A percentile compares a stretch with the other conserved stretches of the same genome.
These are phyloP conservation scores for Cantharis rustica DNA, from an alignment of 2,888 invertebrate genomes.

Conservation along the genomic window DNA sequence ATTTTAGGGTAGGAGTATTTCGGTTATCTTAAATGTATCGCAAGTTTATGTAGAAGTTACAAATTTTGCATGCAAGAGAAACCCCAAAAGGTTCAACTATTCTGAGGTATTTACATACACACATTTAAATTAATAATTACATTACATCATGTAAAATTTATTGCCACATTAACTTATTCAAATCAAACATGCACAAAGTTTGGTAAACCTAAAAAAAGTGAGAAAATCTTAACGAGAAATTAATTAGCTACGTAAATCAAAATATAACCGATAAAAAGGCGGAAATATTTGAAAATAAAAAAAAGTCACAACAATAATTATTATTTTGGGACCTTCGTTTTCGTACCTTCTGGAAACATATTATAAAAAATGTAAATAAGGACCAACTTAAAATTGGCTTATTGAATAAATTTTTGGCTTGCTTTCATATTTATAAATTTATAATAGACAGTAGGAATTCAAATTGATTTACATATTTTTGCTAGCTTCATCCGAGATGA, in stretches of 20 bases:
- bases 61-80: slow-evolving; percentile 9
- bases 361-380: neutral
- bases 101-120: neutral
- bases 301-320: neutral
- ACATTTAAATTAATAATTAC: slow-evolving; percentile 11
- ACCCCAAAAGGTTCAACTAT: neutral
- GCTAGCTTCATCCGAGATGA: neutral
- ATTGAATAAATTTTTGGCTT: neutral
- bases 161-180: neutral
- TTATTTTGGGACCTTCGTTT: neutral
- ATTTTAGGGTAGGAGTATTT: neutral
- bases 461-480: neutral
- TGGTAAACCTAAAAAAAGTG: neutral
- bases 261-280: neutral
- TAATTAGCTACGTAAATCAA: neutral
- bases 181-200: neutral
- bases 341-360: neutral
- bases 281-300: neutral
- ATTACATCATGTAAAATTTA: neutral
- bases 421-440: neutral
- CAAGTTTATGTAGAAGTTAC: slow-evolving; percentile 10
- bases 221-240: neutral
- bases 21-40: slow-evolving; percentile 4
- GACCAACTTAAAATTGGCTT: neutral
- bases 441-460: neutral